Conservation (phyloP, 2,797 vertebrate species). For the Chloroceryle amazona region DNA sequence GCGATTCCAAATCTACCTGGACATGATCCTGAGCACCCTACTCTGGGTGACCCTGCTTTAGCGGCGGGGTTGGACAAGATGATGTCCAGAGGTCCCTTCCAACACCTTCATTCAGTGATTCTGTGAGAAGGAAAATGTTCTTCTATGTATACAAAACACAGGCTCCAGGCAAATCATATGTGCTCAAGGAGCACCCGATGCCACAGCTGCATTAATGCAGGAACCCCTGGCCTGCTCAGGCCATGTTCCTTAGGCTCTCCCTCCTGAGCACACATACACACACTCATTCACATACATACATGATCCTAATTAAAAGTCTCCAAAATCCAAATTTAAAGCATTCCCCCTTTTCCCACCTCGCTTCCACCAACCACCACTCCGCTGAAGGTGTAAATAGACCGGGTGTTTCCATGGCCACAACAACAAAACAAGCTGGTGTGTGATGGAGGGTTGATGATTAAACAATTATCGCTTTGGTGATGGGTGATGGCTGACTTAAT, state of each 20-base stretch:
- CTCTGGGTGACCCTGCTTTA: neutral
- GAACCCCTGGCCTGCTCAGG: neutral
- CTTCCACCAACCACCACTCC: neutral
- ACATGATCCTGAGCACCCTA: neutral
- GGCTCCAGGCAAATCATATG: neutral
- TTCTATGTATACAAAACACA: neutral
- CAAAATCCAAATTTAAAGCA: neutral
- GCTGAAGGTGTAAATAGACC: slow-evolving; percentile 25
- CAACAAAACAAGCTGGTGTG: slow-evolving; percentile 7
- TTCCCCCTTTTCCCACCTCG: neutral
- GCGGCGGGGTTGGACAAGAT: neutral
- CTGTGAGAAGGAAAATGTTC: neutral
- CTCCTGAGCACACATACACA: neutral
- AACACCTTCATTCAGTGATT: neutral
- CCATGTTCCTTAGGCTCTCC: fast-evolving
- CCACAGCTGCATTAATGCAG: neutral
- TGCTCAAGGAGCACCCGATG: neutral
- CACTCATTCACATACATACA: neutral
- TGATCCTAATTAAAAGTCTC: neutral
- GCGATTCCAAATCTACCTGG: neutral
- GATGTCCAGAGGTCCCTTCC: neutral
- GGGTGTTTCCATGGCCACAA: slow-evolving; percentile 37
- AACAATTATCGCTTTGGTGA: too few species aligned
- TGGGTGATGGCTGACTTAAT: too few species aligned
- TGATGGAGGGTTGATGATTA: too few species aligned